Conservation (phyloP, 1,140 invertebrate species). For the Littorina saxatilis region DNA sequence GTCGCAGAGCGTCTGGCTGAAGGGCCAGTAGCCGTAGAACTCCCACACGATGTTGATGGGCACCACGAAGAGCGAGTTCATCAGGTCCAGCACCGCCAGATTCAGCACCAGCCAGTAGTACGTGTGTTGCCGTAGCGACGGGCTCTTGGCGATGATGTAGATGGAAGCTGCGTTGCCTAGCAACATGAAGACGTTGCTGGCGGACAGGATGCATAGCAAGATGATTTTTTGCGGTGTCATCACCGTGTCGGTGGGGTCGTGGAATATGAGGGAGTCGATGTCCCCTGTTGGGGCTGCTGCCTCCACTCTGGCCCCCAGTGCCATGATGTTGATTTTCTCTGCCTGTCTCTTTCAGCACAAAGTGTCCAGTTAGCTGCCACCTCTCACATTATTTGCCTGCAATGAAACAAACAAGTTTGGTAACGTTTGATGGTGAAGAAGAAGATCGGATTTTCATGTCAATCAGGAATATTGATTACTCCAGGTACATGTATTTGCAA, state of each 20-base stretch:
- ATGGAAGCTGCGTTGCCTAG: slow-evolving; percentile 54
- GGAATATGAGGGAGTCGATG: slow-evolving; percentile 28
- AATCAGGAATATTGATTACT: no score
- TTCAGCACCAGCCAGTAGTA: slow-evolving; percentile 59
- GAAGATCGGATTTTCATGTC: no score
- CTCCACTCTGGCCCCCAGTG: no score
- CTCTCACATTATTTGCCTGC: no score
- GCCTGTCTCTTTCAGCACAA: no score
- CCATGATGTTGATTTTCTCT: no score
- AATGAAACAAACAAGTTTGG: no score
- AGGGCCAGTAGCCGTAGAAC: slow-evolving; percentile 53
- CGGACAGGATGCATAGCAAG: slow-evolving; percentile 41
- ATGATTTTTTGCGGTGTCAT: slow-evolving; percentile 40
- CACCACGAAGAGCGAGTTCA: slow-evolving; percentile 50
- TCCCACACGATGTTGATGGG: slow-evolving; percentile 57
- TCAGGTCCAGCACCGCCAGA: slow-evolving; percentile 51
- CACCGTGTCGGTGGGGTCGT: slow-evolving; percentile 34
- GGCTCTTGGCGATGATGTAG: slow-evolving; percentile 45
- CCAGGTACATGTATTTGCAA: no score
- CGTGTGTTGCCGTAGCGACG: slow-evolving; percentile 39
- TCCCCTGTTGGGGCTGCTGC: no score
- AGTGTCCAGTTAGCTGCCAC: no score
- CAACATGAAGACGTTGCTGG: slow-evolving; percentile 51
- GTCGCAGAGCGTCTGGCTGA: slow-evolving; percentile 45
- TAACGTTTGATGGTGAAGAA: no score